A percentile compares a stretch with the other conserved stretches of the same genome.
These are phyloP conservation scores for Clostera curtula DNA, from an alignment of 2,888 invertebrate species.

Conservation along the genomic window DNA sequence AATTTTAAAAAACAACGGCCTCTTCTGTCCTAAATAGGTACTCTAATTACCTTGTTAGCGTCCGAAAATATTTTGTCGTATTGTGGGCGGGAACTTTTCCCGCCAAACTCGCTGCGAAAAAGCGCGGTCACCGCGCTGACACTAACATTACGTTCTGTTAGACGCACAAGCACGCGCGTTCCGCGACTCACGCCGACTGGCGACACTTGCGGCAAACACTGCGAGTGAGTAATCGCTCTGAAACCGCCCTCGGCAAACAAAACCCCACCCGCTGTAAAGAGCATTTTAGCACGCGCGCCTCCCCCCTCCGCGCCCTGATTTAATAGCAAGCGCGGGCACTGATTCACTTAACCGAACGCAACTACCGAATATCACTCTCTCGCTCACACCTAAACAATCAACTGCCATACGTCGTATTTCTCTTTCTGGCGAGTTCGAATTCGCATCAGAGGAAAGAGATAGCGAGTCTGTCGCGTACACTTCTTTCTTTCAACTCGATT, in stretches of 20 bases:
- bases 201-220: conserved; percentile 26
- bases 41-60: conserved; percentile 67
- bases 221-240: conserved; percentile 47
- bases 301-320: conserved; percentile 68
- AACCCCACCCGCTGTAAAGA: conserved; percentile 72
- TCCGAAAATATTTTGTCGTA: conserved; percentile 72
- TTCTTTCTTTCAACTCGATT: conserved; percentile 71
- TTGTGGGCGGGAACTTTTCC: conserved; percentile 70
- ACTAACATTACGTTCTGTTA: conserved; percentile 42
- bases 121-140: conserved; percentile 66
- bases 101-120: conserved; percentile 54
- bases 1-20: conserved; percentile 2
- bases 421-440: conserved; percentile 26
- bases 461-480: conserved; percentile 50
- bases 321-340: conserved; percentile 73
- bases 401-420: conserved; percentile 27
- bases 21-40: too few species aligned
- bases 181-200: conserved; percentile 43
- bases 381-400: conserved; percentile 37
- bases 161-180: conserved; percentile 43
- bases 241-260: conserved; percentile 73
- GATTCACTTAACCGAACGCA: conserved; percentile 74
- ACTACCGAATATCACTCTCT: conserved; percentile 58
- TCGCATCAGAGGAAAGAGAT: conserved; percentile 48
- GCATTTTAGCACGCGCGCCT: conserved; percentile 67